Percentiles rank a stretch among this genome's conserved stretches.
These are phyloP conservation scores for Apaloderma vittatum DNA, from an alignment of 2,113 vertebrate species.

Conservation along the genomic window DNA sequence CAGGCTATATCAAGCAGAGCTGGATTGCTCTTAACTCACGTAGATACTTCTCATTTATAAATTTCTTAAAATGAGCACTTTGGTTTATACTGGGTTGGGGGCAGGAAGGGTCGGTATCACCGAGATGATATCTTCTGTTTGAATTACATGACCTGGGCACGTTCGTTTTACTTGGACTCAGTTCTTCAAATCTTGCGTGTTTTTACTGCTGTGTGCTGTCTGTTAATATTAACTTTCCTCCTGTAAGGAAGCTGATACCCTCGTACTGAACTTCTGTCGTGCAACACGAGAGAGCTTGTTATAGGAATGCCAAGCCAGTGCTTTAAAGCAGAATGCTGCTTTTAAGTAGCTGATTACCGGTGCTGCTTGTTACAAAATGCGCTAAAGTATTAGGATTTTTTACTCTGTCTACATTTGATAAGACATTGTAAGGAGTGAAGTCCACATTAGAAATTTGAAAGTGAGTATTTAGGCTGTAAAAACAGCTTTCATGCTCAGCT, in stretches of 20 bases:
- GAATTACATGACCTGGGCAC: neutral
- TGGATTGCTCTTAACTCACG: neutral
- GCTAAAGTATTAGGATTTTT: neutral
- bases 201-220: conserved; percentile 21
- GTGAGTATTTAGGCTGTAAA: neutral
- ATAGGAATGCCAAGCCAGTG: neutral
- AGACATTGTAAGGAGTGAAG: neutral
- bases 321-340: neutral
- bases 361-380: neutral
- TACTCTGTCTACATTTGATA: neutral
- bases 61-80: neutral
- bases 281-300: neutral
- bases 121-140: conserved; percentile 2
- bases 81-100: neutral
- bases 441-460: neutral
- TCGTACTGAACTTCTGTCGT: neutral
- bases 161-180: conserved; percentile 3
- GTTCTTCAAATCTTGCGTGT: neutral
- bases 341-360: neutral
- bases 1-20: neutral
- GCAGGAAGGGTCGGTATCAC: neutral
- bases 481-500: neutral
- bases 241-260: neutral
- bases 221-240: conserved; percentile 69
- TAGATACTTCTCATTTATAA: neutral